Evolutionary conservation across 2,888 invertebrate species (phyloP).

Genomic region (Rosalia funebris): DNA sequence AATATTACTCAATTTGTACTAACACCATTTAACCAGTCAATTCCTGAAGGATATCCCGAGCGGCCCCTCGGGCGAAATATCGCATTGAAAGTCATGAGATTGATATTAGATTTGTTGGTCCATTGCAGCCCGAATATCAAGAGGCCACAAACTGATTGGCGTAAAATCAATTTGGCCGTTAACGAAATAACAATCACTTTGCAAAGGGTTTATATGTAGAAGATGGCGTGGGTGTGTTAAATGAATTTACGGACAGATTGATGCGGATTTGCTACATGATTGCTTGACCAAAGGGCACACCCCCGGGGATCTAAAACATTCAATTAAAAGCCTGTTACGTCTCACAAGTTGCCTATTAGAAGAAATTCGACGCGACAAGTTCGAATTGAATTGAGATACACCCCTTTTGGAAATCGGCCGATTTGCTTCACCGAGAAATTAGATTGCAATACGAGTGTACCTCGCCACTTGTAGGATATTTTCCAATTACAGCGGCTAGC

Average conservation of each 20-base stretch:
- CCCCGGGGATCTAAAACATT: slow-evolving; percentile 59
- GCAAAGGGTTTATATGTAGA: slow-evolving; percentile 27
- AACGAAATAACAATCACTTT: slow-evolving; percentile 47
- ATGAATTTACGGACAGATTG: slow-evolving; percentile 49
- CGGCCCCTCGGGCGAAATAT: slow-evolving; percentile 23
- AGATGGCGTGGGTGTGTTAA: slow-evolving; percentile 29
- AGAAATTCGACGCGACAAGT: slow-evolving; percentile 28
- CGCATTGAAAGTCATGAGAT: slow-evolving; percentile 36
- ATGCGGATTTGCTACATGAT: slow-evolving; percentile 56
- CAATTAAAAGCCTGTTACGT: slow-evolving; percentile 57
- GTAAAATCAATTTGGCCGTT: slow-evolving; percentile 37
- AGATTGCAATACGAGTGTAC: slow-evolving; percentile 11
- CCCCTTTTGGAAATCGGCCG: slow-evolving; percentile 16
- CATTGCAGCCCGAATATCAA: slow-evolving; percentile 32
- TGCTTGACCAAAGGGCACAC: slow-evolving; percentile 59
- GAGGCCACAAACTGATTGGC: slow-evolving; percentile 40
- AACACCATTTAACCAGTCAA: slow-evolving; percentile 12
- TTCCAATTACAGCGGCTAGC: slow-evolving; percentile 4
- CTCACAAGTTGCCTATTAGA: slow-evolving; percentile 55
- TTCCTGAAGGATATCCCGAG: neutral
- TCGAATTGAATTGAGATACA: slow-evolving; percentile 22
- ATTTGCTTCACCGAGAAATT: slow-evolving; percentile 17
- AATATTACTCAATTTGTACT: neutral
- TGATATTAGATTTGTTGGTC: slow-evolving; percentile 31
- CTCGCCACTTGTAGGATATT: slow-evolving; percentile 5